Conservation (phyloP, 2,888 invertebrate species). For the Fragum fragum region DNA sequence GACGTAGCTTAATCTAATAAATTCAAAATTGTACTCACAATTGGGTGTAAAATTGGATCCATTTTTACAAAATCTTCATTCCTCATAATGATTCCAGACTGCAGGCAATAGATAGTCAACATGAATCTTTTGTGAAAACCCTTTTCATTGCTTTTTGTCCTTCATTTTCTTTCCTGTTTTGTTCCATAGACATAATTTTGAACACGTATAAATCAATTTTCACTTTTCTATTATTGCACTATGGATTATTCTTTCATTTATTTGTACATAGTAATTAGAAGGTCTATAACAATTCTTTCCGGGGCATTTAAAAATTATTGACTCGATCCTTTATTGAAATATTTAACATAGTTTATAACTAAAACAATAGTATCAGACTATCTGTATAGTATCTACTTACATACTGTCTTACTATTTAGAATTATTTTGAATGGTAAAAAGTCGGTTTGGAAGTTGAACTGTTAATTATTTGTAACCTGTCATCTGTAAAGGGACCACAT, state of each 20-base stretch:
- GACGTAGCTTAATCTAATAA: too few relatives aligned
- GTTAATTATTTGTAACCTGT: too few relatives aligned
- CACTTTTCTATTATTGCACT: slow-evolving; percentile 3
- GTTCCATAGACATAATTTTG: neutral
- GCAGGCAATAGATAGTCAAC: neutral
- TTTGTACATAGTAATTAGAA: slow-evolving; percentile 6
- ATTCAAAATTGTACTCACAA: too few relatives aligned
- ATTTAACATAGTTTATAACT: neutral
- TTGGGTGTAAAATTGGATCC: too few relatives aligned
- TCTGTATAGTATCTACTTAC: neutral
- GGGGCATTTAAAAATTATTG: neutral
- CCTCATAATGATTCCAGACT: too few relatives aligned
- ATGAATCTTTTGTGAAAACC: neutral
- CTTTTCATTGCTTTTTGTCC: neutral
- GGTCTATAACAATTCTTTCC: neutral
- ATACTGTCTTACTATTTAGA: neutral
- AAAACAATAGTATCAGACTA: neutral
- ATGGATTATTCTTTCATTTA: slow-evolving; percentile 6
- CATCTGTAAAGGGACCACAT: too few relatives aligned
- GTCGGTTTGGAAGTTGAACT: neutral
- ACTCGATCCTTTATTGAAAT: neutral
- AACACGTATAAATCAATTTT: neutral
- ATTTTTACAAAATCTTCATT: too few relatives aligned
- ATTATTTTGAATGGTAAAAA: neutral
- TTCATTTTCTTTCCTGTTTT: neutral